Conservation (phyloP, 2,797 vertebrate genomes). For the Chelon labrosus region DNA sequence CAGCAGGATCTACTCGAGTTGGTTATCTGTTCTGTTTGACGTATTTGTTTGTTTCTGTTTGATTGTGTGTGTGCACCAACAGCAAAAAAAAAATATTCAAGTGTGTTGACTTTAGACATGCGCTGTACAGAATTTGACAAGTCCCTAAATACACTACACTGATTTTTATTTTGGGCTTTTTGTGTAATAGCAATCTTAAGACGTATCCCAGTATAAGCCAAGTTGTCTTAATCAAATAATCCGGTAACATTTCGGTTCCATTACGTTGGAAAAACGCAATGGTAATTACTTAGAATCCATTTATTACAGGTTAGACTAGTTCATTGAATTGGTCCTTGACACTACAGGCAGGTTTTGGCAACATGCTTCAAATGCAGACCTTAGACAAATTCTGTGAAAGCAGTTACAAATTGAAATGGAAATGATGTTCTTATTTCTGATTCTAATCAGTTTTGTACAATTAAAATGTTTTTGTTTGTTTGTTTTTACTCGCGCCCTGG, state of each 20-base stretch:
- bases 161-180: constrained; percentile 16
- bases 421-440: constrained; percentile 23
- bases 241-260: constrained; percentile 15
- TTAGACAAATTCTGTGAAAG: constrained; percentile 31
- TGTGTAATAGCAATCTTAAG: constrained; percentile 28
- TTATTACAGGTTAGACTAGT: constrained; percentile 17
- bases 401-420: no score
- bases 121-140: constrained; percentile 64
- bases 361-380: constrained; percentile 22
- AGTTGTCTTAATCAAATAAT: constrained; percentile 35
- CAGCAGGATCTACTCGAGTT: constrained; percentile 51
- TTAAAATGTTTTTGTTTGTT: constrained; percentile 23
- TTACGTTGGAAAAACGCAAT: constrained; percentile 17
- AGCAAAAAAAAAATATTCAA: constrained; percentile 33
- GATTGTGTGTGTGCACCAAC: constrained; percentile 56
- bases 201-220: constrained; percentile 19
- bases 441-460: constrained; percentile 55
- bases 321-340: constrained; percentile 16
- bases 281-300: constrained; percentile 5
- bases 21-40: constrained; percentile 42
- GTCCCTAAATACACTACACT: constrained; percentile 70
- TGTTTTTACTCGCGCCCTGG: constrained; percentile 11
- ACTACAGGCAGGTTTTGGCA: constrained; percentile 31
- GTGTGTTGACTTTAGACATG: constrained; percentile 52
- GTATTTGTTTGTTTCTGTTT: constrained; percentile 52